phyloP scores from a whole-genome alignment of 2,888 invertebrate species.

The Hyposoter dolosus region DNA sequence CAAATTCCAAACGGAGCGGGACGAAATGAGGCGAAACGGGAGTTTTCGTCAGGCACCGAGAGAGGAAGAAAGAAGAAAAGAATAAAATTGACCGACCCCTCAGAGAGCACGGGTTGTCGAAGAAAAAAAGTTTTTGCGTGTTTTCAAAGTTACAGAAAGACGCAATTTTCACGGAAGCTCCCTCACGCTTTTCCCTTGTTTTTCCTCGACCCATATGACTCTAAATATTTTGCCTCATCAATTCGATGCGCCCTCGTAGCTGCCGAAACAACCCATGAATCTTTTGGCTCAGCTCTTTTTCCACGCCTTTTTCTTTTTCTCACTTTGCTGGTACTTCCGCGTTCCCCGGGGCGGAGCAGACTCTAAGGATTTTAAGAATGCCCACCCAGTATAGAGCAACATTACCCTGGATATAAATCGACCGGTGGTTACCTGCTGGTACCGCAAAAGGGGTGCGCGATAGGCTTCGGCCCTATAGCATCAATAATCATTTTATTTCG shows the following conservation, averaged over 20 bases:
- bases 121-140: slow-evolving; percentile 25
- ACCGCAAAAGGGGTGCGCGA: slow-evolving; percentile 26
- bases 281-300: slow-evolving; percentile 16
- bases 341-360: slow-evolving; percentile 49
- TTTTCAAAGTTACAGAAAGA: slow-evolving; percentile 71
- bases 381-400: slow-evolving; percentile 51
- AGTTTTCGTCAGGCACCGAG: slow-evolving; percentile 28
- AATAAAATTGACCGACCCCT: slow-evolving; percentile 37
- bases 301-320: slow-evolving; percentile 7
- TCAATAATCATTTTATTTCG: slow-evolving; percentile 16
- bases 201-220: slow-evolving; percentile 24
- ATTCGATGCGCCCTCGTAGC: slow-evolving; percentile 73
- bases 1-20: slow-evolving; percentile 66
- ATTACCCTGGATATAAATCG: slow-evolving; percentile 17
- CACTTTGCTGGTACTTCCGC: slow-evolving; percentile 53
- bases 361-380: slow-evolving; percentile 22
- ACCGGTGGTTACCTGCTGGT: slow-evolving; percentile 13
- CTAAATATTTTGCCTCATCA: slow-evolving; percentile 77
- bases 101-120: slow-evolving; percentile 44
- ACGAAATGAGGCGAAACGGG: slow-evolving; percentile 58
- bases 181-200: slow-evolving; percentile 50
- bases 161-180: slow-evolving; percentile 74
- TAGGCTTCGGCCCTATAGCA: neutral
- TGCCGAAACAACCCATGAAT: slow-evolving; percentile 53
- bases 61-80: neutral